Conservation (phyloP, 2,797 vertebrate species). For the Danio kyathit region DNA sequence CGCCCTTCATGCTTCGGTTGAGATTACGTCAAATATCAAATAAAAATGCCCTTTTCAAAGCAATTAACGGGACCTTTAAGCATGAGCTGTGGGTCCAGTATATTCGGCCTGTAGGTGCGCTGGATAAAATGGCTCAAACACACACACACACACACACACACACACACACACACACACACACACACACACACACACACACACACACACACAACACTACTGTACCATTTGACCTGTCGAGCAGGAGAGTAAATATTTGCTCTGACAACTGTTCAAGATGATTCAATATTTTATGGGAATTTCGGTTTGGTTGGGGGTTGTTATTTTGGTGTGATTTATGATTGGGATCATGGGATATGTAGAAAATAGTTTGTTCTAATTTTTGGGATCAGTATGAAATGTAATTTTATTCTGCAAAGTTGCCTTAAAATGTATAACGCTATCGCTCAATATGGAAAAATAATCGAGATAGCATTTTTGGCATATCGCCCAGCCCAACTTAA, state of each 20-base stretch:
- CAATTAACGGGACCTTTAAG: background rate
- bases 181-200: background rate
- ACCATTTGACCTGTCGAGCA: conserved; percentile 9
- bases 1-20: too few species aligned
- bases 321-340: background rate
- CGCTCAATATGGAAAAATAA: too few species aligned
- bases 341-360: too few species aligned
- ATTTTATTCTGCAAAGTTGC: too few species aligned
- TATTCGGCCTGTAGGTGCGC: conserved; percentile 44
- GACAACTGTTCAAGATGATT: background rate
- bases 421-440: too few species aligned
- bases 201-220: background rate
- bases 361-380: too few species aligned
- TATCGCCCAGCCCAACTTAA: too few species aligned
- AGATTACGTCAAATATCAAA: too few species aligned
- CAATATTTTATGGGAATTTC: too few species aligned
- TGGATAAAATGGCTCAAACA: conserved; percentile 51
- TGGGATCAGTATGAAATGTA: too few species aligned
- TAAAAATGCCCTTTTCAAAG: too few species aligned
- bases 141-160: conserved; percentile 17
- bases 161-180: conserved; percentile 6
- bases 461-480: too few species aligned
- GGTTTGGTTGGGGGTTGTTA: background rate
- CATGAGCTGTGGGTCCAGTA: background rate
- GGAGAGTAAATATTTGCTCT: background rate